phyloP scores from a whole-genome alignment of 1,140 invertebrate species.

The Drosophila santomea region DNA sequence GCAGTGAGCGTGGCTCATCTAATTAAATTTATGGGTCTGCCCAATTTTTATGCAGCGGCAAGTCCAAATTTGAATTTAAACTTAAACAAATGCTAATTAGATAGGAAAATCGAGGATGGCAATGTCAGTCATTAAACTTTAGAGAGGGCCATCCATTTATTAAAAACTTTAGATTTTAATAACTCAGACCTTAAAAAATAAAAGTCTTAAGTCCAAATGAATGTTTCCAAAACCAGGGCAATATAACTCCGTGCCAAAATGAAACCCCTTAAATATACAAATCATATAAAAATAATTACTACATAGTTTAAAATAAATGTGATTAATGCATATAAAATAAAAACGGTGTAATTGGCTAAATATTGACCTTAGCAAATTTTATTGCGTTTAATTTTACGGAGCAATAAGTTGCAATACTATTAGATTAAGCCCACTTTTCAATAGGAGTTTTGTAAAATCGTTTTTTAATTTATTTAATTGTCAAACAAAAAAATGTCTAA shows the following conservation, averaged over 20 bases:
- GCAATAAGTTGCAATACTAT: too few relatives aligned
- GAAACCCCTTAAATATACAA: too few relatives aligned
- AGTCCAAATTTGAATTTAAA: conserved; percentile 43
- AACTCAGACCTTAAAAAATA: too few relatives aligned
- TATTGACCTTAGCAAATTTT: too few relatives aligned
- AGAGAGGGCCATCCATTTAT: neutral
- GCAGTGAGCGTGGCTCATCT: conserved; percentile 65
- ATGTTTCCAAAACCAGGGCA: too few relatives aligned
- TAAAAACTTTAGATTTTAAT: neutral
- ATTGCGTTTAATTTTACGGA: too few relatives aligned
- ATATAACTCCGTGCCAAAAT: too few relatives aligned
- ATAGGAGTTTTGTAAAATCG: neutral
- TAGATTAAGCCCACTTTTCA: neutral
- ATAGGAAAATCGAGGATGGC: neutral
- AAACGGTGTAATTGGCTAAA: too few relatives aligned
- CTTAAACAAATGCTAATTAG: conserved; percentile 46
- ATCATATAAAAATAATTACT: too few relatives aligned
- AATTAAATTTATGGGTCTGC: conserved; percentile 75
- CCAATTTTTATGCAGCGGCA: conserved; percentile 28
- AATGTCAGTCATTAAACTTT: neutral
- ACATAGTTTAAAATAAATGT: too few relatives aligned
- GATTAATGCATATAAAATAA: too few relatives aligned
- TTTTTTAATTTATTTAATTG: conserved; percentile 19
- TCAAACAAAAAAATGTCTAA: conserved; percentile 1
- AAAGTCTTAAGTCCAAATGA: too few relatives aligned